Percentiles rank a stretch among this genome's conserved stretches.
These are phyloP conservation scores for Corythoichthys haematopterus DNA, from an alignment of 2,113 vertebrate species.

Conservation along the genomic window DNA sequence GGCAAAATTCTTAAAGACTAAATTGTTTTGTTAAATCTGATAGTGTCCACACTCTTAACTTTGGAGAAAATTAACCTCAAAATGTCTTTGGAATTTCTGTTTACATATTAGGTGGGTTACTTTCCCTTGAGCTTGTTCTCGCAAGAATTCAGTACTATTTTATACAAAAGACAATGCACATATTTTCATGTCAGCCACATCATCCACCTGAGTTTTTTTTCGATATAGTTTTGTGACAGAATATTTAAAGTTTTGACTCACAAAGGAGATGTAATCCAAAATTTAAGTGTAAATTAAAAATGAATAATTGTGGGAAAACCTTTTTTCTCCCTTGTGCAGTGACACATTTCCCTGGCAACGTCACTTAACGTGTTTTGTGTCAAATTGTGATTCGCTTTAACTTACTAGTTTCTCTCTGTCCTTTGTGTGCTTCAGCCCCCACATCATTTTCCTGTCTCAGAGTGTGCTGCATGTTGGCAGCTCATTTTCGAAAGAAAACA, in stretches of 20 bases:
- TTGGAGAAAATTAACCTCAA: slow-evolving; percentile 17
- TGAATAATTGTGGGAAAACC: background rate
- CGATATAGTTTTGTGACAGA: background rate
- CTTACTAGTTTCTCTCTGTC: slow-evolving; percentile 25
- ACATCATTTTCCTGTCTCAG: slow-evolving; percentile 92
- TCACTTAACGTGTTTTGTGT: background rate
- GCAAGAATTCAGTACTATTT: background rate
- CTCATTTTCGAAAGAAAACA: slow-evolving; percentile 36
- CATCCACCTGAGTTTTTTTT: too few relatives aligned
- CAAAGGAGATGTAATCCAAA: background rate
- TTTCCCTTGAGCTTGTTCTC: background rate
- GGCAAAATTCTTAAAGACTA: slow-evolving; percentile 8
- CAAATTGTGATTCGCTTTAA: background rate
- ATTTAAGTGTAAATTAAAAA: background rate
- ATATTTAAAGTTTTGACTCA: background rate
- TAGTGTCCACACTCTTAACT: slow-evolving; percentile 42
- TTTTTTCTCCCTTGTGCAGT: background rate
- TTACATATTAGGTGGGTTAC: background rate
- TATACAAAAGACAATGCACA: background rate
- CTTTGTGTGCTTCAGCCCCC: slow-evolving; percentile 79
- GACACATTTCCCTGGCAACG: background rate
- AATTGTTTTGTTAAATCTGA: background rate
- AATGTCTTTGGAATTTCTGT: background rate
- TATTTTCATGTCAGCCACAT: background rate
- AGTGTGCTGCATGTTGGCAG: slow-evolving; percentile 69